Evolutionary conservation across 2,113 vertebrate species (phyloP).

Genomic region (Podilymbus podiceps): DNA sequence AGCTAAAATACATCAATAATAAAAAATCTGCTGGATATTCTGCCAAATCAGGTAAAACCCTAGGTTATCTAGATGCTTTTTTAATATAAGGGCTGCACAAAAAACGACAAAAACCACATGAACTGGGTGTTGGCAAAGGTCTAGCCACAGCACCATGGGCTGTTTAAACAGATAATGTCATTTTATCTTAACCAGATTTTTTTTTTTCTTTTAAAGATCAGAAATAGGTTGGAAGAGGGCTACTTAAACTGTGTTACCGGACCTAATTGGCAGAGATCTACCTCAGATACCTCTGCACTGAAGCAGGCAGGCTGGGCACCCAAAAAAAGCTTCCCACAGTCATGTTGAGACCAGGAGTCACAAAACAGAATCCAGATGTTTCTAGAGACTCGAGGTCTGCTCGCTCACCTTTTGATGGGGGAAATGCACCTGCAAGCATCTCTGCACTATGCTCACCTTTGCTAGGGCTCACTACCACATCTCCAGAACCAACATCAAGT

Average conservation of each 20-base stretch:
- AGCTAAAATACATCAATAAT: background rate
- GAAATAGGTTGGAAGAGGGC: too few relatives aligned
- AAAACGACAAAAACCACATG: background rate
- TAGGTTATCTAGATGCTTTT: background rate
- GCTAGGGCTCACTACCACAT: background rate
- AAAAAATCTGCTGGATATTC: background rate
- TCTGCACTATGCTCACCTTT: background rate
- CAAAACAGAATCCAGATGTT: background rate
- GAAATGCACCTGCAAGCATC: background rate
- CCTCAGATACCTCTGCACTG: background rate
- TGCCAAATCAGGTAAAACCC: background rate
- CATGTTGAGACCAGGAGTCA: background rate
- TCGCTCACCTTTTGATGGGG: background rate
- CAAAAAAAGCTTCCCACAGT: background rate
- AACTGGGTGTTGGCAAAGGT: background rate
- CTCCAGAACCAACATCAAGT: background rate
- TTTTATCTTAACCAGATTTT: too few relatives aligned
- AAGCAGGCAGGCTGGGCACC: background rate
- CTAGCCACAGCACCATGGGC: rapidly evolving
- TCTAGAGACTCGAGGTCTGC: background rate
- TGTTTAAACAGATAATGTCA: background rate
- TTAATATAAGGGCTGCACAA: background rate
- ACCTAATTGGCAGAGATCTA: background rate
- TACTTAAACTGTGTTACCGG: background rate
- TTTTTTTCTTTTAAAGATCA: too few relatives aligned